Base-by-base conservation (phyloP, 2,113 vertebrate genomes). In the Ascaphus truei region DNA sequence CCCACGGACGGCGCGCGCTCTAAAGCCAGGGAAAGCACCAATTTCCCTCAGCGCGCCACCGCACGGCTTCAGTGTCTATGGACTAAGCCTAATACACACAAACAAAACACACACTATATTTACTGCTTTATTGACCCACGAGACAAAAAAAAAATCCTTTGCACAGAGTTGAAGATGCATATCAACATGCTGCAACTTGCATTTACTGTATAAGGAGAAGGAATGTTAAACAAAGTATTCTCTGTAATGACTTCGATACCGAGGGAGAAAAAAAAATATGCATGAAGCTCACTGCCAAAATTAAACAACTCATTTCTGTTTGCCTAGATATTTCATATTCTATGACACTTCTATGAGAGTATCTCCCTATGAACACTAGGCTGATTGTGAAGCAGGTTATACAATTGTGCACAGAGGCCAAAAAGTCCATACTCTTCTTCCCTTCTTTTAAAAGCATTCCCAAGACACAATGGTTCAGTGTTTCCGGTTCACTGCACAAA, bases 181-280 rank as follows among this genome's bases (percentile, higher is more conserved):
- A 45, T 8, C 15, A 5, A 61, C 67, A 61, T 41, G 67, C 47
- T 37, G 11, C 67, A 50, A 61, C 57, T 59, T 71, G 67, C 45
- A 61, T n/a, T 41, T 41, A n/a, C 52, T 61, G 45, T 52, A 31
- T 41, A 27, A 16, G 25, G 37, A 29, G 18, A 12, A 66, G 63
- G 67, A 71, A 71, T 61, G 57, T 51, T 16, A 52, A 41, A 71
- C 67, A 71, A 71, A 71, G 56, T 30, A 52, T 71, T 61, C 67
- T 71, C 48, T 60, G 67, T 71, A 41, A 52, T 61, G 55, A 51
- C 47, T 71, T 71, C 57, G 52, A 37, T 25, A 12, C 9, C 37
- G 34, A 56, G 31, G 50, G 29, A 63, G 48, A 39, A n/a, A n/a
- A n/a, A n/a, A n/a, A n/a, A n/a, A n/a, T 27, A 30, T 22, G 31